A percentile compares a stretch with the other conserved stretches of the same genome.
Conservation (phyloP, 1,140 invertebrate species). For the Trinorchestia longiramus region DNA sequence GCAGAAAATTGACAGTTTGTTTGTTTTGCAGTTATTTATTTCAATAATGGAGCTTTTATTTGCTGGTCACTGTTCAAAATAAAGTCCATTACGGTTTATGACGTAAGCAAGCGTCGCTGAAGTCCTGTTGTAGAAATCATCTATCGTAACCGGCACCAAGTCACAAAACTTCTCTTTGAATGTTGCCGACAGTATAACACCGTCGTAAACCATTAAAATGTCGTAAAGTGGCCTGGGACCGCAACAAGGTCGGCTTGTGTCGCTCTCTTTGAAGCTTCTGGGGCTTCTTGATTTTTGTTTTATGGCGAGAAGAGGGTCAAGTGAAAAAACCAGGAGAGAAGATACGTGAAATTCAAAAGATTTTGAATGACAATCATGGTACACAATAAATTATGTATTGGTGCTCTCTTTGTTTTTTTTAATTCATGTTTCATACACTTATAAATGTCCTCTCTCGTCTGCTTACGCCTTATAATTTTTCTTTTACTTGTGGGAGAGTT, state of each 20-base stretch:
- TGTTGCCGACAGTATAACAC: conserved; percentile 51
- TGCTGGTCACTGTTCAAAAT: not conserved
- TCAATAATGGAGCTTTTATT: not conserved
- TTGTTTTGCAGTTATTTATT: not conserved
- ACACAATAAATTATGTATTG: not conserved
- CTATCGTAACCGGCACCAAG: conserved; percentile 7
- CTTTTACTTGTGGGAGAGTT: too few relatives aligned
- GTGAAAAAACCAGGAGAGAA: not conserved
- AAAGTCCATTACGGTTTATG: not conserved
- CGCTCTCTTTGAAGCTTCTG: conserved; percentile 21
- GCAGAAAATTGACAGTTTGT: not conserved
- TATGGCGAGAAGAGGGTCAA: conserved; percentile 17
- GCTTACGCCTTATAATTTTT: too few relatives aligned
- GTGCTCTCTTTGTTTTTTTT: not conserved
- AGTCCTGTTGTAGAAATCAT: conserved; percentile 25
- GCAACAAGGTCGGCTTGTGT: conserved; percentile 37
- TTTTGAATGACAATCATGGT: not conserved
- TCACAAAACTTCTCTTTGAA: conserved; percentile 38
- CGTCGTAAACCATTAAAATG: conserved; percentile 50
- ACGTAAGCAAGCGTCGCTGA: not conserved
- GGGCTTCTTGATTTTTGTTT: conserved; percentile 34
- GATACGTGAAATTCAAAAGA: not conserved
- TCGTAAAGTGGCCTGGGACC: conserved; percentile 39
- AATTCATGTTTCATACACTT: not conserved
- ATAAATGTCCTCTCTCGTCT: not conserved